Evolutionary conservation across 2,113 vertebrate species (phyloP).

Genomic region (Corvus hawaiiensis): DNA sequence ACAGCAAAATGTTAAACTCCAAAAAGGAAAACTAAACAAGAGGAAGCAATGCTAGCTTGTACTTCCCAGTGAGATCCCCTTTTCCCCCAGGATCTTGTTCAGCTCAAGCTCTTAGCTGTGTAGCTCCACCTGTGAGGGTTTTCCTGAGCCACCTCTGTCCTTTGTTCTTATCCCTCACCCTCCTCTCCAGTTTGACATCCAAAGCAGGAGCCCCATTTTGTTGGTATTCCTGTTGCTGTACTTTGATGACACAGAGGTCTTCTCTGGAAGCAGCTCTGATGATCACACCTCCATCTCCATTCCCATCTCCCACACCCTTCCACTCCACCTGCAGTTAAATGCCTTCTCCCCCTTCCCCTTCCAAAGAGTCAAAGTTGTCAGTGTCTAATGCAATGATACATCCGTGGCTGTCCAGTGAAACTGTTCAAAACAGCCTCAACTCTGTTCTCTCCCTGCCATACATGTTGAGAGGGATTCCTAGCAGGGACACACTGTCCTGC

Average conservation of each 20-base stretch:
- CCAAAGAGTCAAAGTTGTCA: neutral
- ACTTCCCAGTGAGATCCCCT: neutral
- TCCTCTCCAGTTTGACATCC: neutral
- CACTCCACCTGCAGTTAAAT: neutral
- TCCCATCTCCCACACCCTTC: neutral
- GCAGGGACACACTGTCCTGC: neutral
- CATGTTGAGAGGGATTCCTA: neutral
- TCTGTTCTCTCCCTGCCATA: neutral
- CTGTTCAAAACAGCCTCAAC: neutral
- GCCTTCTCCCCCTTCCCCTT: neutral
- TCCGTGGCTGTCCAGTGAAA: neutral
- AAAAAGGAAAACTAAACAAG: neutral
- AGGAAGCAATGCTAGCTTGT: neutral
- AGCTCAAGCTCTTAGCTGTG: neutral
- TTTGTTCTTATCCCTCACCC: neutral
- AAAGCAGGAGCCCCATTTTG: neutral
- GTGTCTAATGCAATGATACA: neutral
- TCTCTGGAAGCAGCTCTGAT: rapidly evolving
- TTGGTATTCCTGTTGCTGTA: neutral
- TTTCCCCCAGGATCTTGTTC: neutral
- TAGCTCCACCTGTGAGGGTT: neutral
- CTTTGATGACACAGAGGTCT: neutral
- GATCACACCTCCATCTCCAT: neutral
- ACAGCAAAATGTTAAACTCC: neutral
- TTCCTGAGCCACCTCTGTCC: neutral